A percentile compares a stretch with the other conserved stretches of the same genome.
These are phyloP conservation scores for Polymixis flavicincta DNA, from an alignment of 2,888 invertebrate species.

Conservation along the genomic window DNA sequence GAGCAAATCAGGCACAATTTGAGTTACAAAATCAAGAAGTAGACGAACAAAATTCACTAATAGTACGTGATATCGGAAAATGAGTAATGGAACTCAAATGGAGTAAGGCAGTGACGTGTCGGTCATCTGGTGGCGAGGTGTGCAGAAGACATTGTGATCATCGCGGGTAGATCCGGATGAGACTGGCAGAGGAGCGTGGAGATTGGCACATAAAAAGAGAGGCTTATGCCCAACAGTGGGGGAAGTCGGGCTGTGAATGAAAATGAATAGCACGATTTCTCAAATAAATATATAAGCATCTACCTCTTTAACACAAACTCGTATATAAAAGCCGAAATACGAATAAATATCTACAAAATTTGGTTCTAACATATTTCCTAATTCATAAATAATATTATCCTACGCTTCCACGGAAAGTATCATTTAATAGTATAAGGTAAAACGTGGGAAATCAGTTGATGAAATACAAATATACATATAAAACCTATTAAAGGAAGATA, in stretches of 20 bases:
- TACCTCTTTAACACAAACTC: not conserved
- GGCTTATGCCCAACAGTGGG: no score
- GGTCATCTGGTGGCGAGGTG: no score
- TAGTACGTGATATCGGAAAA: no score
- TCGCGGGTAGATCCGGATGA: no score
- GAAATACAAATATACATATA: slow-evolving; percentile 39
- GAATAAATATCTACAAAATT: not conserved
- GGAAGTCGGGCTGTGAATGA: no score
- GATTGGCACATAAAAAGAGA: no score
- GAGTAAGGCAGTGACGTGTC: no score
- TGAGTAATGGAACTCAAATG: no score
- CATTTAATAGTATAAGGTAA: slow-evolving; percentile 17
- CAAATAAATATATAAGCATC: not conserved
- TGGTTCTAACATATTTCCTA: not conserved
- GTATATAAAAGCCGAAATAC: not conserved
- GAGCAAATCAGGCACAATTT: no score
- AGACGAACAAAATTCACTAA: not conserved
- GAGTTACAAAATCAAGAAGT: not conserved
- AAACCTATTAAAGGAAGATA: slow-evolving; percentile 13
- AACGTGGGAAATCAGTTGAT: slow-evolving; percentile 5
- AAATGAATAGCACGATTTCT: no score
- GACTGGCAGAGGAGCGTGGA: no score
- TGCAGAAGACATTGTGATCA: no score
- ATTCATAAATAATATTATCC: slow-evolving; percentile 38
- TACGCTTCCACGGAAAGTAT: slow-evolving; percentile 9